These are phyloP conservation scores for Rhabdomys pumilio DNA, from an alignment of 2,797 vertebrate genomes.

Conservation along the genomic window DNA sequence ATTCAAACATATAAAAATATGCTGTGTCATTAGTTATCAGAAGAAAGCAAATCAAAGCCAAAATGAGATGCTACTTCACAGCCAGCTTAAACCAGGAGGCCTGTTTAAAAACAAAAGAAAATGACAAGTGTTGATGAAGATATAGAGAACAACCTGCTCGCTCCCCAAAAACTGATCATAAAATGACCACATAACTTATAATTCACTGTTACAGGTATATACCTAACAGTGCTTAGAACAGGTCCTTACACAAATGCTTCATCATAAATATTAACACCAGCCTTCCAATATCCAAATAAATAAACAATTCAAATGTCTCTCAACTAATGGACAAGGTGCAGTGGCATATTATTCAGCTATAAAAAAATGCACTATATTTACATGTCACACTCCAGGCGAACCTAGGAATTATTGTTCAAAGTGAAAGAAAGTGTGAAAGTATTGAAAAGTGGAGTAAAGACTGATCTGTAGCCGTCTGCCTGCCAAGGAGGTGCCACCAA, in stretches of 20 bases:
- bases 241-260: constrained; percentile 35
- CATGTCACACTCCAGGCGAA: background rate
- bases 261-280: background rate
- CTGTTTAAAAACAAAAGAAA: background rate
- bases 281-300: constrained; percentile 4
- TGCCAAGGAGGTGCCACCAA: fast-evolving
- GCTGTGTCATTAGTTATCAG: background rate
- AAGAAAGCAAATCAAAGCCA: constrained; percentile 6
- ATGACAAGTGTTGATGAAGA: background rate
- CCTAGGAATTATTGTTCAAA: constrained; percentile 2
- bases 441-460: background rate
- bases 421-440: background rate
- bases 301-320: background rate
- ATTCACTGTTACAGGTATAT: background rate
- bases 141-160: background rate
- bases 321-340: background rate
- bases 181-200: constrained; percentile 27
- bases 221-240: background rate
- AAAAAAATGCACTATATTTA: background rate
- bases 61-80: background rate
- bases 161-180: constrained; percentile 29
- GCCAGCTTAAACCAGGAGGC: background rate
- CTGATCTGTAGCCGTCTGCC: background rate
- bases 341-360: background rate
- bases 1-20: background rate